Evolutionary conservation across 2,888 invertebrate genomes (phyloP).

Genomic region (Agrochola lota): DNA sequence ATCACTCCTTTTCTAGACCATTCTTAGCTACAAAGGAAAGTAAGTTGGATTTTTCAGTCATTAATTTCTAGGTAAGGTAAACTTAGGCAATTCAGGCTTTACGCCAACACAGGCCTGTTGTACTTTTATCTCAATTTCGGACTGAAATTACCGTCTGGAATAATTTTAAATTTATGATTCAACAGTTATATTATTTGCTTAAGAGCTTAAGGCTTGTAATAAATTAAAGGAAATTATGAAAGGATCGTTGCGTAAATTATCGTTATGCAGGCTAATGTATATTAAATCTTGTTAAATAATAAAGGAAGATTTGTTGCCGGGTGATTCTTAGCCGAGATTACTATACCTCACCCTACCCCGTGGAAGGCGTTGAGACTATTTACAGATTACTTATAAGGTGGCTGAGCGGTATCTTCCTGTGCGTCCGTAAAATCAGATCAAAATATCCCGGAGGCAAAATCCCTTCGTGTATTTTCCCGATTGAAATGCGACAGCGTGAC

Average conservation of each 20-base stretch:
- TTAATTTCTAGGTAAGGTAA: slow-evolving; percentile 11
- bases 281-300: slow-evolving; percentile 51
- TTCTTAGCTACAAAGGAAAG: not conserved
- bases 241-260: slow-evolving; percentile 37
- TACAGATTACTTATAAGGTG: slow-evolving; percentile 28
- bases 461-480: slow-evolving; percentile 9
- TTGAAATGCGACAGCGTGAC: slow-evolving; percentile 26
- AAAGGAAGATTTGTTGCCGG: slow-evolving; percentile 47
- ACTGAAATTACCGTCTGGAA: slow-evolving; percentile 45
- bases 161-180: slow-evolving; percentile 38
- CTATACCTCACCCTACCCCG: slow-evolving; percentile 12
- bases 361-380: slow-evolving; percentile 35
- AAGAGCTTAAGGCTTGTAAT: slow-evolving; percentile 39
- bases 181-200: slow-evolving; percentile 38
- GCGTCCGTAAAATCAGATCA: slow-evolving; percentile 29
- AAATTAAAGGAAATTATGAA: slow-evolving; percentile 55
- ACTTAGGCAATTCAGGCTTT: slow-evolving; percentile 12
- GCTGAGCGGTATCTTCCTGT: not conserved
- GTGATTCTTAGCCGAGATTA: slow-evolving; percentile 32
- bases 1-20: not conserved
- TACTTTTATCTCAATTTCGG: slow-evolving; percentile 53
- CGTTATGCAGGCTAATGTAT: slow-evolving; percentile 44
- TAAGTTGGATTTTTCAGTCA: slow-evolving; percentile 20
- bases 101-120: slow-evolving; percentile 17
- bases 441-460: slow-evolving; percentile 20